phyloP scores from a whole-genome alignment of 2,888 invertebrate species.

The Lamproptera curius region DNA sequence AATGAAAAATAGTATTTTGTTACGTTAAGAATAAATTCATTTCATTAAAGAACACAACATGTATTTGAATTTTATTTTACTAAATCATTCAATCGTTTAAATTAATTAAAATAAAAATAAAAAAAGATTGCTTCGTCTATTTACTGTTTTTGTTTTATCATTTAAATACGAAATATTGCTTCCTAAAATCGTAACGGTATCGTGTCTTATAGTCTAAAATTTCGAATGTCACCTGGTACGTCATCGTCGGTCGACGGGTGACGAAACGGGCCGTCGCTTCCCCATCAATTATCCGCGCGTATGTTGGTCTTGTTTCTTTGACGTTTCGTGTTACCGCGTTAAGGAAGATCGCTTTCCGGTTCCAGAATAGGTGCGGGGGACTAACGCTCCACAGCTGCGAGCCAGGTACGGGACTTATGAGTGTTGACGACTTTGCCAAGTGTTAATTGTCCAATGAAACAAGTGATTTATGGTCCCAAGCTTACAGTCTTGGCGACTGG shows the following conservation, averaged over 20 bases:
- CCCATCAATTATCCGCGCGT: slow-evolving; percentile 49
- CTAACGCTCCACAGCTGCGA: slow-evolving; percentile 34
- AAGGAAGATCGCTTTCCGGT: slow-evolving; percentile 44
- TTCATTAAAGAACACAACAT: too few relatives aligned
- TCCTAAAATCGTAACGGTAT: slow-evolving; percentile 21
- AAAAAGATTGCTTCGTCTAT: too few relatives aligned
- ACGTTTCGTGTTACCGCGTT: slow-evolving; percentile 36
- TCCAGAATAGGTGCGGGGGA: slow-evolving; percentile 36
- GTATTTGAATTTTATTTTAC: too few relatives aligned
- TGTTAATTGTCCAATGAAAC: slow-evolving; percentile 7
- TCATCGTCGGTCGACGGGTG: slow-evolving; percentile 47
- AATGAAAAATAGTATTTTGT: too few relatives aligned
- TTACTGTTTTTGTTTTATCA: too few relatives aligned
- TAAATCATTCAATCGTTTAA: too few relatives aligned
- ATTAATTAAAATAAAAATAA: too few relatives aligned
- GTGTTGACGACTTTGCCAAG: slow-evolving; percentile 1
- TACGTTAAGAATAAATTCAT: too few relatives aligned
- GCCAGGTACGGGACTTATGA: slow-evolving; percentile 15
- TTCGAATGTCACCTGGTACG: slow-evolving; percentile 40
- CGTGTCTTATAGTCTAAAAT: slow-evolving; percentile 26
- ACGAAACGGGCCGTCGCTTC: slow-evolving; percentile 51
- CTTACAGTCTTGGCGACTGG: too few relatives aligned
- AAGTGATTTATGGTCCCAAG: background rate
- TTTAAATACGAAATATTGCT: too few relatives aligned
- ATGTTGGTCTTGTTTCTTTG: slow-evolving; percentile 38